These are phyloP conservation scores for Girardinus metallicus DNA, from an alignment of 2,797 vertebrate species.

Conservation along the genomic window DNA sequence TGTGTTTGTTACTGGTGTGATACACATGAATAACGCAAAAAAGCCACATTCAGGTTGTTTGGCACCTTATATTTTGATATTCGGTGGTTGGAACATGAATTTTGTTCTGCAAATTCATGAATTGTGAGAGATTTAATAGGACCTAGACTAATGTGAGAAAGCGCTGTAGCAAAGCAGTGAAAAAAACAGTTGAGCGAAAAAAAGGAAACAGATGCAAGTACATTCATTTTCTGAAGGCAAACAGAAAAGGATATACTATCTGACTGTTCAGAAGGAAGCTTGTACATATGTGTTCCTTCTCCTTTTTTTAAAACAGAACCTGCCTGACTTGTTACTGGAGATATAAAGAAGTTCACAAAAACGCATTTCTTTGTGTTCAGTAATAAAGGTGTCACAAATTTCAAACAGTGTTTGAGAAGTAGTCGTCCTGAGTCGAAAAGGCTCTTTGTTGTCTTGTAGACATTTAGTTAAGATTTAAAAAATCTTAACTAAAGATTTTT, in stretches of 20 bases:
- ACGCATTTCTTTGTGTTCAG: not conserved
- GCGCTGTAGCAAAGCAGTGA: not conserved
- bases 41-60: slow-evolving; percentile 5
- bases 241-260: slow-evolving; percentile 17
- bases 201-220: slow-evolving; percentile 13
- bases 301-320: not conserved
- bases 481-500: not conserved
- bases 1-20: not conserved
- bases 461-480: not conserved
- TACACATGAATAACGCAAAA: slow-evolving; percentile 9
- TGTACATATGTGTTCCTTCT: not conserved
- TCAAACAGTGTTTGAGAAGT: not conserved
- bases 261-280: slow-evolving; percentile 21
- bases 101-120: slow-evolving; percentile 14
- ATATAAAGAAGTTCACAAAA: not conserved
- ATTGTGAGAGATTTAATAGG: slow-evolving; percentile 7
- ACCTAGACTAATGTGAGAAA: slow-evolving; percentile 1
- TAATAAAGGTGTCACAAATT: not conserved
- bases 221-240: slow-evolving; percentile 31
- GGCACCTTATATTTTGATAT: slow-evolving; percentile 13
- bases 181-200: slow-evolving; percentile 18
- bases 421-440: not conserved
- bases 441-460: not conserved
- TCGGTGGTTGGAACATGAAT: slow-evolving; percentile 10
- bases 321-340: not conserved